Evolutionary conservation across 2,113 vertebrate species (phyloP).

Genomic region (Falcunculus frontatus): DNA sequence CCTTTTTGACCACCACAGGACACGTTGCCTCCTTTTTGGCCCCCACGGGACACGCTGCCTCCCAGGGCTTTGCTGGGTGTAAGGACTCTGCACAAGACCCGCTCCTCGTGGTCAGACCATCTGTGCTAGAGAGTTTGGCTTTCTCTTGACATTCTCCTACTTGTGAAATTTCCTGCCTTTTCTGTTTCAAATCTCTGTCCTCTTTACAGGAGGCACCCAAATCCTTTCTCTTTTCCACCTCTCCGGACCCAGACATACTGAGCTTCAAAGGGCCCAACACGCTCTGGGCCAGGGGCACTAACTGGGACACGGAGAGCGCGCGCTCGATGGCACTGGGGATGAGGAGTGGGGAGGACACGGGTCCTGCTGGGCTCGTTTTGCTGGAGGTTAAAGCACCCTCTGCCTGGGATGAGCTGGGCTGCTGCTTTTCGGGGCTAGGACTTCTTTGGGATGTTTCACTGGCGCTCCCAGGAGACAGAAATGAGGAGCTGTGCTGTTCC

Average conservation of each 20-base stretch:
- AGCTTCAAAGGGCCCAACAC: conserved; percentile 77
- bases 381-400: conserved; percentile 60
- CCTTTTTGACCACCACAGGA: neutral
- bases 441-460: neutral
- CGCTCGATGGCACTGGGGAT: conserved; percentile 59
- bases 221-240: conserved; percentile 65
- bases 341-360: neutral
- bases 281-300: conserved; percentile 73
- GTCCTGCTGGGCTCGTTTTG: conserved; percentile 13
- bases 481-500: neutral
- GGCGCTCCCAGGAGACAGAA: neutral
- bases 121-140: neutral
- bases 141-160: conserved; percentile 17
- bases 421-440: conserved; percentile 24
- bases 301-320: conserved; percentile 51
- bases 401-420: neutral
- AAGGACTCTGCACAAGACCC: neutral
- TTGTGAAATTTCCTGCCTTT: conserved; percentile 27
- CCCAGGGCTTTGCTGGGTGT: neutral
- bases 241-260: conserved; percentile 54
- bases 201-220: conserved; percentile 15
- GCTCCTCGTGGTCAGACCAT: neutral
- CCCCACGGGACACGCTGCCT: neutral
- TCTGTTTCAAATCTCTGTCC: conserved; percentile 54
- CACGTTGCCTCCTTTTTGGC: neutral